Evolutionary conservation across 2,797 vertebrate genomes (phyloP).

Genomic region (Dipus sagitta): DNA sequence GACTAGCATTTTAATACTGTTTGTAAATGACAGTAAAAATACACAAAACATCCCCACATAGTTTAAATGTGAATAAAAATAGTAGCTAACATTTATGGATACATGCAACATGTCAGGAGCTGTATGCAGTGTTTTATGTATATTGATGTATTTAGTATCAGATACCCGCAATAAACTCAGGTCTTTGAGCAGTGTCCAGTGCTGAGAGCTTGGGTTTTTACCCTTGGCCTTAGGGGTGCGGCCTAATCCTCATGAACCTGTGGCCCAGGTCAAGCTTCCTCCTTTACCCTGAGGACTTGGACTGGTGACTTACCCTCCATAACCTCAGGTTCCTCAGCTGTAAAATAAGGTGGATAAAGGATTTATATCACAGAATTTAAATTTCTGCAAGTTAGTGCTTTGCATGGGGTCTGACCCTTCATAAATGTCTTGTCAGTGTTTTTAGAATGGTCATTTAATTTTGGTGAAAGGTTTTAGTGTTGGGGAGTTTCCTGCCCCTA

Average conservation of each 20-base stretch:
- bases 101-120: background rate
- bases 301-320: background rate
- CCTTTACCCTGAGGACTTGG: background rate
- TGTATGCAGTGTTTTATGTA: background rate
- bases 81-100: background rate
- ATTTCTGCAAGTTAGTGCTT: background rate
- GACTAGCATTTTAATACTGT: constrained; percentile 10
- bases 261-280: background rate
- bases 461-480: background rate
- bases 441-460: background rate
- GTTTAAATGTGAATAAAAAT: background rate
- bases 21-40: background rate
- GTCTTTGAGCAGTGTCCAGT: background rate
- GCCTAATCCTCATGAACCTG: background rate
- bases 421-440: background rate
- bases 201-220: background rate
- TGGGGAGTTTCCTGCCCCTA: background rate
- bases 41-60: background rate
- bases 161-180: background rate
- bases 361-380: background rate
- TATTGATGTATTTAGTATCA: background rate
- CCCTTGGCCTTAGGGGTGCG: background rate
- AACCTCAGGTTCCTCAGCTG: background rate
- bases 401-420: background rate
- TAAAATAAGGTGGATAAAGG: constrained; percentile 1